A percentile compares a stretch with the other conserved stretches of the same genome.
Evolutionary conservation across 23 tunicate genomes (phyloP).

Genomic region (Diplosoma virens): DNA sequence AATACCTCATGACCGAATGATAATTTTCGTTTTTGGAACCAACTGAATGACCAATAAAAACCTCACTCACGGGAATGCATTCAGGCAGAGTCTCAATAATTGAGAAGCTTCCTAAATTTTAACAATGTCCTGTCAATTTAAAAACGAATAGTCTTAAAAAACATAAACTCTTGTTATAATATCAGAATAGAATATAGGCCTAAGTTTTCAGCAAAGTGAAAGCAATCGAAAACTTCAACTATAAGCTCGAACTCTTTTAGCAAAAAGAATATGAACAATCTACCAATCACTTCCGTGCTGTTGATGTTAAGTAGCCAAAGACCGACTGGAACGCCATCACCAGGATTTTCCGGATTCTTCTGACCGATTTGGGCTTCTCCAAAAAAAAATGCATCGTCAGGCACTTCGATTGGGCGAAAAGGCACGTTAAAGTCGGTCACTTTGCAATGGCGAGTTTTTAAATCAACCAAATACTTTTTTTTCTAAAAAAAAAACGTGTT

Average conservation of each 20-base stretch:
- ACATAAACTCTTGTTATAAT: too few species aligned
- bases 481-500: slow-evolving; percentile 22
- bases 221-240: too few species aligned
- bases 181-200: too few species aligned
- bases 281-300: not conserved
- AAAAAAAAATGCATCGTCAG: slow-evolving; percentile 7
- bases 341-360: not conserved
- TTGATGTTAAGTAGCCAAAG: too few species aligned
- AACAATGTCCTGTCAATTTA: too few species aligned
- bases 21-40: not conserved
- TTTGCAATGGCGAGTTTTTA: slow-evolving; percentile 49
- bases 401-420: slow-evolving; percentile 38
- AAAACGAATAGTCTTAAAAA: too few species aligned
- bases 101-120: too few species aligned
- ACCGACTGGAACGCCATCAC: slow-evolving; percentile 10
- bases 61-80: slow-evolving; percentile 18
- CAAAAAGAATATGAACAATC: too few species aligned
- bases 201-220: too few species aligned
- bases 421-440: not conserved
- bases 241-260: too few species aligned
- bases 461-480: slow-evolving; percentile 34
- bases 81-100: slow-evolving; percentile 3
- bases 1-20: not conserved
- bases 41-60: not conserved
- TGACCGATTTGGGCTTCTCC: slow-evolving; percentile 23